These are phyloP conservation scores for Spodoptera exigua DNA, from an alignment of 2,888 invertebrate species.

Conservation along the genomic window DNA sequence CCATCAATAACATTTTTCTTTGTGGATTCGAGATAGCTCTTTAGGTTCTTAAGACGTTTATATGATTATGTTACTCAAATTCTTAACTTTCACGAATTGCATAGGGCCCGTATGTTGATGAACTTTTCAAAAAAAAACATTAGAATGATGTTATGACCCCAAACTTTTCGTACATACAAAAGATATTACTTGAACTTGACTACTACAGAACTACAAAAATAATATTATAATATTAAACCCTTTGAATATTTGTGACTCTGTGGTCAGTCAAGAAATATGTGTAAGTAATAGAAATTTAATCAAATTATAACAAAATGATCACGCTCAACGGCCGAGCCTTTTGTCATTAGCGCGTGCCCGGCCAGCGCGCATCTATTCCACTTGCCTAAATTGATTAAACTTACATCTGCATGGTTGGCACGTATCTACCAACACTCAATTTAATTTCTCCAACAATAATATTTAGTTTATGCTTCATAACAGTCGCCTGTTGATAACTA, in stretches of 20 bases:
- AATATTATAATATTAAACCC: too few relatives aligned
- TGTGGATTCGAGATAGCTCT: too few relatives aligned
- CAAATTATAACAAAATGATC: conserved; percentile 82
- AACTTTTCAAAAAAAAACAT: too few relatives aligned
- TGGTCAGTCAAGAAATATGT: conserved; percentile 53
- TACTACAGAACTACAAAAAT: too few relatives aligned
- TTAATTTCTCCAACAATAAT: conserved; percentile 50
- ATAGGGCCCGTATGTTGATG: too few relatives aligned
- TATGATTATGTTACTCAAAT: too few relatives aligned
- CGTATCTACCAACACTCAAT: conserved; percentile 64
- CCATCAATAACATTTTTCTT: too few relatives aligned
- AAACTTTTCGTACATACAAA: too few relatives aligned
- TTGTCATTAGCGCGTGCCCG: conserved; percentile 79
- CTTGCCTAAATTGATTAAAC: conserved; percentile 81
- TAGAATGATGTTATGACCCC: too few relatives aligned
- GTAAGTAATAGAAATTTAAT: conserved; percentile 82
- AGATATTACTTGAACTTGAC: too few relatives aligned
- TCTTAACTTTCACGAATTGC: too few relatives aligned
- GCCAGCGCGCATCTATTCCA: conserved; percentile 71
- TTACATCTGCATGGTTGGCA: conserved; percentile 72
- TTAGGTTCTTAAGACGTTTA: too few relatives aligned
- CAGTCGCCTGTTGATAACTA: conserved; percentile 39
- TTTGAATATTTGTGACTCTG: conserved; percentile 43
- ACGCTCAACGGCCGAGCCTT: conserved; percentile 69
- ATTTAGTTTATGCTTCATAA: conserved; percentile 35